Evolutionary conservation across 1,140 invertebrate genomes (phyloP).

Genomic region (Trichonephila clavata): DNA sequence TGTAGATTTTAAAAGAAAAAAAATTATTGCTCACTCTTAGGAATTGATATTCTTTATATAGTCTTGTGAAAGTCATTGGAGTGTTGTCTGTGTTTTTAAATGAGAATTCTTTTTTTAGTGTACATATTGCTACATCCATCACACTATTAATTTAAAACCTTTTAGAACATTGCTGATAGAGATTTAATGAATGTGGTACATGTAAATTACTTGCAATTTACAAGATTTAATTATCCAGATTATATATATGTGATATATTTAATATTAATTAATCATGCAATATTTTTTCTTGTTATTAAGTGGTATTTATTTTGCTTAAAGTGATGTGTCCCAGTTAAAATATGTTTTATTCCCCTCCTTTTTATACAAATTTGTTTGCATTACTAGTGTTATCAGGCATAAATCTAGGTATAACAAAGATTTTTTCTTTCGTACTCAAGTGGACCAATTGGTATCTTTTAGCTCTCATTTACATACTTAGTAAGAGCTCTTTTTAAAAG

Average conservation of each 20-base stretch:
- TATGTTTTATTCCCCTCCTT: neutral
- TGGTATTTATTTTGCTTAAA: neutral
- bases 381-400: neutral
- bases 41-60: slow-evolving; percentile 39
- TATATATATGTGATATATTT: slow-evolving; percentile 6
- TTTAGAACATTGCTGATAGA: neutral
- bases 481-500: neutral
- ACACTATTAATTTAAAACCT: neutral
- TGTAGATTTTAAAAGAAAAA: slow-evolving; percentile 45
- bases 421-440: neutral
- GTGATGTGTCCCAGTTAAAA: neutral
- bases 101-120: slow-evolving; percentile 11
- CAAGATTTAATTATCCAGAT: neutral
- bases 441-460: slow-evolving; percentile 5
- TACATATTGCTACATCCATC: slow-evolving; percentile 15
- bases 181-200: neutral
- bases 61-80: slow-evolving; percentile 47
- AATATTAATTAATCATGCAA: neutral
- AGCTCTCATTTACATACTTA: neutral
- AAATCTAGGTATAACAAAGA: neutral
- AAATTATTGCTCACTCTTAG: slow-evolving; percentile 50
- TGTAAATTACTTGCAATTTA: neutral
- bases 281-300: slow-evolving; percentile 18
- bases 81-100: slow-evolving; percentile 49
- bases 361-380: neutral